Conservation (phyloP, 2,888 invertebrate species). For the Machimus rusticus region DNA sequence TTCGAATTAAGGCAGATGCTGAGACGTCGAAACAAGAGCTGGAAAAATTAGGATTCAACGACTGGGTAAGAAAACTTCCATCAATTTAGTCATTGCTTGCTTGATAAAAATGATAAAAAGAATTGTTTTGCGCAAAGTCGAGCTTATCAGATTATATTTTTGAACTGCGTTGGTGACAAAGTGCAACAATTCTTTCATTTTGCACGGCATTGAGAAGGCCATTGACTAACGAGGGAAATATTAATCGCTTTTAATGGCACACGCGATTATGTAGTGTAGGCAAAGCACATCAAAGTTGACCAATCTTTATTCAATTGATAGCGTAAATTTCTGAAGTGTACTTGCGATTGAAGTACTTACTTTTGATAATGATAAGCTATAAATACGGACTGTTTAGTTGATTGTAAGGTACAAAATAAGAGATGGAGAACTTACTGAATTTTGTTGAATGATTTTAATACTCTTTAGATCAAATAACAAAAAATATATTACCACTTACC, state of each 20-base stretch:
- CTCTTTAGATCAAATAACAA: too few relatives aligned
- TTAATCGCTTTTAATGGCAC: neutral
- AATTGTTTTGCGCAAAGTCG: neutral
- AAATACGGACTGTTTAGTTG: neutral
- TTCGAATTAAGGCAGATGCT: conserved; percentile 70
- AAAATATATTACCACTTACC: too few relatives aligned
- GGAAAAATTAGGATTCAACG: conserved; percentile 84
- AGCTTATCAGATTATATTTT: neutral
- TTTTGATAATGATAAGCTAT: neutral
- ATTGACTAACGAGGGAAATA: neutral
- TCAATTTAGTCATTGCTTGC: neutral
- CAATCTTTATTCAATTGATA: neutral
- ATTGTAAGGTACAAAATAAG: too few relatives aligned
- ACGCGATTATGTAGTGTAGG: neutral
- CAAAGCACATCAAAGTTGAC: neutral
- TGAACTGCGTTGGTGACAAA: neutral
- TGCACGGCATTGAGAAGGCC: conserved; percentile 26
- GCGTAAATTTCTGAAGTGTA: neutral
- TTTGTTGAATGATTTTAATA: too few relatives aligned
- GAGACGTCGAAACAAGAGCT: conserved; percentile 73
- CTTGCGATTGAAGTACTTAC: neutral
- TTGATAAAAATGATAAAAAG: neutral
- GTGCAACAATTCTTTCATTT: neutral
- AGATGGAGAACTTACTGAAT: too few relatives aligned
- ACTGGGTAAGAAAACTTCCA: conserved; percentile 77